Base-by-base conservation (phyloP, 2,797 vertebrate species). In the Aselliscus stoliczkanus region DNA sequence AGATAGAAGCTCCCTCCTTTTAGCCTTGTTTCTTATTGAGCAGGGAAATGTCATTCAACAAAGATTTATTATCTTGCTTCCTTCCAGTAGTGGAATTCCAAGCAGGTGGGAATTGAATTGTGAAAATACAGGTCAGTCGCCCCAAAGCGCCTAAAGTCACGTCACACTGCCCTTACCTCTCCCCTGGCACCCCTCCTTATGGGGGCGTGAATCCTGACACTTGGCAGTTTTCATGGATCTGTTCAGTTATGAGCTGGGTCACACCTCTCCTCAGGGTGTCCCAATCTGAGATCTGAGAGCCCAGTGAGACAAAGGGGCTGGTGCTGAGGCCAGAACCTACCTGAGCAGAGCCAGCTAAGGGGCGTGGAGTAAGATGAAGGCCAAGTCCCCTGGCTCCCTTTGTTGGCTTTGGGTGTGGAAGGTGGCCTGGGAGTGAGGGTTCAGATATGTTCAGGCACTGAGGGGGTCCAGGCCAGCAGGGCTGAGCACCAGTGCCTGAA, bases 391-490 rank as follows among this genome's bases (percentile, higher is more conserved):
- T 2, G 0, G 73, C 83, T 91, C 85, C 60, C 47, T 86, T 85
- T 65, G 1, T 83, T 39, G 90, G 39, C 75, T 96, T 88, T 42
- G 1, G 80, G 12, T 87, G 96, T 88, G 86, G 86, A 96, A 90
- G 95, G 95, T 88, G 95, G 96, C 80, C 95, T 92, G 96, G 97
- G 90, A 98, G 96, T 92, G 96, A 96, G 95, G 97, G 96, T 97
- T 90, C 39, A n/a, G 88, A 70, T 93, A 81, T 88, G 83, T 80
- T 98, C 98, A 99, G 98, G 99, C 98, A 97, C 98, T 98, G 97
- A 99, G 99, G 95, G 99, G 99, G 72, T 99, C 99, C 89, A 99
- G 99, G 99, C 99, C 99, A 98, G 99, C 99, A 0, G 99, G 99
- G 96, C 99, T 99, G 98, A 99, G 99, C 92, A 99, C 99, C 97